Evolutionary conservation across 1,140 invertebrate genomes (phyloP).

Genomic region (Harlomillsia oculata): DNA sequence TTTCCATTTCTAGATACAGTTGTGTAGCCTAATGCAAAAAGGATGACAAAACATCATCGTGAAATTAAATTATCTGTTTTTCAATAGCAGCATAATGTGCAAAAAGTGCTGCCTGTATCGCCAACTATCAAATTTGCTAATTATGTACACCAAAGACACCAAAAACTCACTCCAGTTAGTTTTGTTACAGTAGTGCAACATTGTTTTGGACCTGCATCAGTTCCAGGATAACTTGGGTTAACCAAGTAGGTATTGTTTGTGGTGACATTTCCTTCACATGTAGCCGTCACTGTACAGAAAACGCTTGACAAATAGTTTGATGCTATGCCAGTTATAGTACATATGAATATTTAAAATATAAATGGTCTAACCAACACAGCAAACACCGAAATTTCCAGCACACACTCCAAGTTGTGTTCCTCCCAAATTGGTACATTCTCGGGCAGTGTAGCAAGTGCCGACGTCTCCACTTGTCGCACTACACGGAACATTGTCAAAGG

Average conservation of each 20-base stretch:
- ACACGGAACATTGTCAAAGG: conserved; percentile 35
- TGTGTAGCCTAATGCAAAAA: conserved; percentile 13
- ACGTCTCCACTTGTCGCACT: conserved; percentile 19
- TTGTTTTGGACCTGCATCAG: conserved; percentile 48
- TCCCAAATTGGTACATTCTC: conserved; percentile 26
- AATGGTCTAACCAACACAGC: conserved; percentile 26
- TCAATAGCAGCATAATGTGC: too few relatives aligned
- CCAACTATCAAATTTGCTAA: too few relatives aligned
- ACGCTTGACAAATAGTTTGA: conserved; percentile 29
- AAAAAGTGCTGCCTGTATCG: too few relatives aligned
- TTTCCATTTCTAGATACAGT: conserved; percentile 26
- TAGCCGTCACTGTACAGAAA: conserved; percentile 55
- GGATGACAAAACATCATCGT: background rate
- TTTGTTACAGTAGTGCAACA: conserved; percentile 59
- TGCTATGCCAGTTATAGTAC: background rate
- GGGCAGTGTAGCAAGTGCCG: conserved; percentile 27
- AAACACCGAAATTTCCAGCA: conserved; percentile 34
- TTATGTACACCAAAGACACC: too few relatives aligned
- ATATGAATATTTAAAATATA: background rate
- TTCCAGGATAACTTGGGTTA: conserved; percentile 67
- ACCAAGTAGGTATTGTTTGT: conserved; percentile 78
- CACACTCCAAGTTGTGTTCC: conserved; percentile 25
- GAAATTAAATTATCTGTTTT: too few relatives aligned
- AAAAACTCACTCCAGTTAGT: conserved; percentile 39
- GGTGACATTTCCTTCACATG: conserved; percentile 60